These are phyloP conservation scores for Meliscaeva auricollis DNA, from an alignment of 2,888 invertebrate species.

Conservation along the genomic window DNA sequence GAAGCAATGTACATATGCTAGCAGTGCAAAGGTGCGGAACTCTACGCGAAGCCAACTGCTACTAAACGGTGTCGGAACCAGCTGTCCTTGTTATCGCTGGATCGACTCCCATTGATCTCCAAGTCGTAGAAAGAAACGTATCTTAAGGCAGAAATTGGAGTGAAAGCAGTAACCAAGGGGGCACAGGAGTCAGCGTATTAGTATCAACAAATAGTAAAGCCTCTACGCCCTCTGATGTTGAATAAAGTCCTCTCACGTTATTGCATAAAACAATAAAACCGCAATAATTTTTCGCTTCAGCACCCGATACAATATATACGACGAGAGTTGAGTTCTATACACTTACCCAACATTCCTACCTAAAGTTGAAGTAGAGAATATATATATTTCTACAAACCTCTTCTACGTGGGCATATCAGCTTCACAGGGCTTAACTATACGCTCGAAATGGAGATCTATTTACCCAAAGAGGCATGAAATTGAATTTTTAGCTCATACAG, in stretches of 20 bases:
- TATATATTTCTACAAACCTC: not conserved
- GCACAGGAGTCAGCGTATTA: no score
- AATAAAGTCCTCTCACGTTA: conserved; percentile 52
- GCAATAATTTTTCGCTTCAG: conserved; percentile 67
- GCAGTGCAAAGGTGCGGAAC: no score
- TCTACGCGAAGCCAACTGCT: no score
- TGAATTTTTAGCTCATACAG: conserved; percentile 78
- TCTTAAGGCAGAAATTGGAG: no score
- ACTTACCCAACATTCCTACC: not conserved
- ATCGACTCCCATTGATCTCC: no score
- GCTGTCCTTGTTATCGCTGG: no score
- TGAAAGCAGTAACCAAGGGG: no score
- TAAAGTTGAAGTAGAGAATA: not conserved
- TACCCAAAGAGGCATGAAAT: conserved; percentile 81
- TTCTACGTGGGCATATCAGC: conserved; percentile 33
- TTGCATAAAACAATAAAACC: conserved; percentile 72
- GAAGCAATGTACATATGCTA: no score
- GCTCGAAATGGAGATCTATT: conserved; percentile 59
- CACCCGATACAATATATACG: conserved; percentile 45
- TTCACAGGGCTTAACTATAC: conserved; percentile 43
- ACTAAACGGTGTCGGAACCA: no score
- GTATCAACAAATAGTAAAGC: no score
- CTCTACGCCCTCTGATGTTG: conserved; percentile 11
- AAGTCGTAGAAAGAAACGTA: no score
- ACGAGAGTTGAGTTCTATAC: not conserved